Evolutionary conservation across 53 echinoderm and acorn worm species (phyloP), one percentile per base, ranked within the genome.

Genomic region (Holothuria scabra): DNA sequence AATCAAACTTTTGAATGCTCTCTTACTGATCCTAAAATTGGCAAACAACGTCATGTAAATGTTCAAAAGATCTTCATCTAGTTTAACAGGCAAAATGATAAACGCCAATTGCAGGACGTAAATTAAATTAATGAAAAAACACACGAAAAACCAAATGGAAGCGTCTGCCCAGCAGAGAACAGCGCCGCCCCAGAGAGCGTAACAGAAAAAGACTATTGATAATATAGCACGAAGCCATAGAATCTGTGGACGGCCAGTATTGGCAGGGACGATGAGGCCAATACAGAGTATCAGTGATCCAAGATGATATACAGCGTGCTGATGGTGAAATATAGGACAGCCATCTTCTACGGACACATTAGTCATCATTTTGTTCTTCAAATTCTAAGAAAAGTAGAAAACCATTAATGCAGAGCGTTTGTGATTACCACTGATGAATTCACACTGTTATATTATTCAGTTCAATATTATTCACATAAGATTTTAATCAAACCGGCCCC

Each of bases 131-230:
- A 95, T 59, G 4, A 93, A 19, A 19, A 93, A 67, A 34, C 85
- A 60, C 19, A 76, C 89, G 46, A 91, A 60, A 59, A 90, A 86
- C 99, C 99, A 99, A 5, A 81, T 89, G 56, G 95, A 87, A 1
- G 88, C 89, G 66, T 99, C 99, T 59, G 99, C 88, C 94, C 92
- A 95, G 70, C 99, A 99, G 22, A 84, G 87, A 7, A 87, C 89
- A n/a, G 89, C 83, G 12, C 87, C 99, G 10, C 89, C 88, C 94
- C 92, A 95, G 24, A 99, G 65, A 12, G 94, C 89, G 76, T 86
- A 85, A 85, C 90, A 95, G 55, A 95, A 84, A 32, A 70, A 64
- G 37, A 87, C 89, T 1, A 99, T 76, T 7, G 80, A 79, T n/a
- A 95, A 68, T 12, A 86, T 81, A 26, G 78, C 64, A 5, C 99